Percentiles rank a stretch among this genome's conserved stretches.
phyloP scores from a whole-genome alignment of 2,888 invertebrate genomes.

The Athalia cordata region DNA sequence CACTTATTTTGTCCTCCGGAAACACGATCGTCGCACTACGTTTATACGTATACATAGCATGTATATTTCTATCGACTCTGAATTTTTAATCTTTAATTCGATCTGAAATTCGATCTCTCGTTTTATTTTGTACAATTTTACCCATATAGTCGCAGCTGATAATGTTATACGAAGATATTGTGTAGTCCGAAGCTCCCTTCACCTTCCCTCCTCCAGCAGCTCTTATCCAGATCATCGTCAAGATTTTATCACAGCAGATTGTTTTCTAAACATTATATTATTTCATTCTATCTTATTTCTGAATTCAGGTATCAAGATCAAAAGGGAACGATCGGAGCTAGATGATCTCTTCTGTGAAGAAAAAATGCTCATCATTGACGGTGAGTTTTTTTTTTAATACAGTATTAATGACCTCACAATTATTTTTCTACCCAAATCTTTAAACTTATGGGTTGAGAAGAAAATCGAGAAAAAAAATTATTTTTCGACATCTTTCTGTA shows the following conservation, averaged over 20 bases:
- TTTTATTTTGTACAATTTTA: background rate
- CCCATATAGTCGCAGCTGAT: background rate
- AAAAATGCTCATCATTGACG: slow-evolving; percentile 72
- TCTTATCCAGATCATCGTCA: slow-evolving; percentile 1
- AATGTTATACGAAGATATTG: background rate
- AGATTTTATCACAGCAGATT: background rate
- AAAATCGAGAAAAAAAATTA: background rate
- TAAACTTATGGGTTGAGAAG: background rate
- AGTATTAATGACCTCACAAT: background rate
- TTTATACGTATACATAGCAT: too few relatives aligned
- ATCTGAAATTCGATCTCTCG: background rate
- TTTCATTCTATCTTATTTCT: background rate
- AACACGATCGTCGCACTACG: background rate
- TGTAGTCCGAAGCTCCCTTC: background rate
- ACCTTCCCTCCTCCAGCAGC: background rate
- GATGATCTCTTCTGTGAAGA: slow-evolving; percentile 72
- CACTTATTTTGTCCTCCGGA: slow-evolving; percentile 26
- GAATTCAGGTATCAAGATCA: slow-evolving; percentile 67
- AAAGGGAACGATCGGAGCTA: slow-evolving; percentile 68
- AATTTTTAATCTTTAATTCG: slow-evolving; percentile 19
- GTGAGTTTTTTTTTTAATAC: slow-evolving; percentile 59
- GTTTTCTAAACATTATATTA: background rate
- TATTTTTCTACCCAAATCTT: background rate
- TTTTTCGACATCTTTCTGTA: too few relatives aligned
- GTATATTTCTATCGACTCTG: background rate